Percentiles rank a stretch among this genome's conserved stretches.
Evolutionary conservation across 2,888 invertebrate genomes (phyloP).

Genomic region (Colostygia pectinataria): DNA sequence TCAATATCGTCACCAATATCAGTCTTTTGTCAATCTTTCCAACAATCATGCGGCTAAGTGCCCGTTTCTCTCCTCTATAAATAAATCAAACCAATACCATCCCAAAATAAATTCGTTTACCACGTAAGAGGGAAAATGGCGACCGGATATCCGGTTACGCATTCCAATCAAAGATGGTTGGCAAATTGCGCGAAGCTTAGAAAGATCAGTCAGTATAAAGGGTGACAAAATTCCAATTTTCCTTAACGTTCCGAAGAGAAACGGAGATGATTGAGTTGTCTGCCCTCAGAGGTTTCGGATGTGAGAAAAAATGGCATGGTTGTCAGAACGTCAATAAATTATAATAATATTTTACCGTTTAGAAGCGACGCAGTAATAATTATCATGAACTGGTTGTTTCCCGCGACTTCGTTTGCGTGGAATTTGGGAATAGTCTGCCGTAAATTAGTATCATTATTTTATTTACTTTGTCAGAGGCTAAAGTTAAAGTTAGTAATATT

Average conservation of each 20-base stretch:
- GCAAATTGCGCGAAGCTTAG: conserved; percentile 64
- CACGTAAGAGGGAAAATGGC: conserved; percentile 58
- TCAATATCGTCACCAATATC: too few relatives aligned
- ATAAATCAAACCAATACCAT: conserved; percentile 52
- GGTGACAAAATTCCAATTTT: conserved; percentile 73
- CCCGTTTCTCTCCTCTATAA: conserved; percentile 30
- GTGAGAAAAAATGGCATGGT: conserved; percentile 22
- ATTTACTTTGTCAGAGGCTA: too few relatives aligned
- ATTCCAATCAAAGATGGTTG: conserved; percentile 71
- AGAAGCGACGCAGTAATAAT: too few relatives aligned
- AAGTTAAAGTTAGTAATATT: too few relatives aligned
- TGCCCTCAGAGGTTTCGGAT: conserved; percentile 38
- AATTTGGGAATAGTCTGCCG: too few relatives aligned
- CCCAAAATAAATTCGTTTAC: conserved; percentile 54
- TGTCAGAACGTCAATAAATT: conserved; percentile 6
- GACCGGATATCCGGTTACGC: conserved; percentile 71
- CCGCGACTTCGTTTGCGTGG: too few relatives aligned
- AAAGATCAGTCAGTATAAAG: conserved; percentile 67
- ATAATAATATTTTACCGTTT: neutral
- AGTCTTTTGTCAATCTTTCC: neutral
- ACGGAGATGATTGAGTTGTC: conserved; percentile 59
- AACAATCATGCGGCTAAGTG: conserved; percentile 12
- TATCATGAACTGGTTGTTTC: too few relatives aligned
- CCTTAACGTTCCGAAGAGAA: conserved; percentile 54
- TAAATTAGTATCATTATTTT: too few relatives aligned